Evolutionary conservation across 2,888 invertebrate species (phyloP).

Genomic region (Sepiola atlantica): DNA sequence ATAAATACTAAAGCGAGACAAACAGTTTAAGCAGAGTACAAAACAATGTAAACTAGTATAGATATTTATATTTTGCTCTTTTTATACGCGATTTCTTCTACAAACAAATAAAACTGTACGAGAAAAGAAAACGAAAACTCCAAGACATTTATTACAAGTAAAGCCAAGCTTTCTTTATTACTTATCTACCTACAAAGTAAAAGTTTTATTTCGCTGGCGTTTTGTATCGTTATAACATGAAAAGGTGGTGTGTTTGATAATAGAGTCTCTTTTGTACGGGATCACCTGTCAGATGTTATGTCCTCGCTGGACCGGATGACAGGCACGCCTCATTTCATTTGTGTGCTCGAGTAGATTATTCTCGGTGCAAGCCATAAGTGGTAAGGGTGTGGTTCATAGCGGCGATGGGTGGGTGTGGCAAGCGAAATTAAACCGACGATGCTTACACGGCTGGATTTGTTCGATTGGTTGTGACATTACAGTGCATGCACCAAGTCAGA

Average conservation of each 20-base stretch:
- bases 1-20: no score
- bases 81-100: not conserved
- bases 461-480: not conserved
- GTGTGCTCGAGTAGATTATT: not conserved
- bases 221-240: not conserved
- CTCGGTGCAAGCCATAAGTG: not conserved
- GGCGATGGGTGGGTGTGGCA: not conserved
- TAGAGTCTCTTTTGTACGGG: not conserved
- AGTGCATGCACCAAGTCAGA: not conserved
- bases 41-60: no score
- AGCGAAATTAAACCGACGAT: not conserved
- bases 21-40: no score
- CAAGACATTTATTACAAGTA: not conserved
- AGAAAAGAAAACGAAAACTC: not conserved
- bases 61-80: no score
- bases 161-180: not conserved
- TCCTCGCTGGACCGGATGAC: not conserved
- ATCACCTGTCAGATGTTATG: not conserved
- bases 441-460: not conserved
- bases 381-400: not conserved
- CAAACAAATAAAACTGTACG: not conserved
- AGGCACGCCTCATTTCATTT: not conserved
- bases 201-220: not conserved
- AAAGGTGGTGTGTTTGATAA: not conserved
- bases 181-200: not conserved